phyloP scores from a whole-genome alignment of 2,113 vertebrate species.

The Eupsittula cactorum region DNA sequence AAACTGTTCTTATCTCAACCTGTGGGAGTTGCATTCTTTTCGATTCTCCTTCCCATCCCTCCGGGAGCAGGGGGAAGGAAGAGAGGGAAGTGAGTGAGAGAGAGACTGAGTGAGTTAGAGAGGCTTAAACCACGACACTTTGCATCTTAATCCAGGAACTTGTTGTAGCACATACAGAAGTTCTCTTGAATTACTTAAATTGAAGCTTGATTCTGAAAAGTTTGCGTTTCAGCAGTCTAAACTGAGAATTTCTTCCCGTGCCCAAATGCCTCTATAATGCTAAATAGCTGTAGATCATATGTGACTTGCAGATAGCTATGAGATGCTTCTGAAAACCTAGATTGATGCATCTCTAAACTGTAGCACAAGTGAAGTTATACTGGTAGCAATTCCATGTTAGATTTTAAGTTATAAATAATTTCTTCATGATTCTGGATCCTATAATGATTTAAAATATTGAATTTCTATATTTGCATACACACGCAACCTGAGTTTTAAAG shows the following conservation, averaged over 20 bases:
- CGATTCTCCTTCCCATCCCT: too few species aligned
- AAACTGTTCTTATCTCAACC: too few species aligned
- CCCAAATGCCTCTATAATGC: neutral
- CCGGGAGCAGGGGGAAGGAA: too few species aligned
- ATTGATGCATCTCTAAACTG: neutral
- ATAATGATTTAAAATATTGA: neutral
- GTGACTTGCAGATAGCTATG: neutral
- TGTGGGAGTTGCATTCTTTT: too few species aligned
- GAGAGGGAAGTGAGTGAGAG: too few species aligned
- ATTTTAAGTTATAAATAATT: neutral
- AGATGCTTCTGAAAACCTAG: neutral
- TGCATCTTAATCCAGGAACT: neutral
- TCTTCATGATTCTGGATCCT: neutral
- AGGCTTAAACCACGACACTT: neutral
- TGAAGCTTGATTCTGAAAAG: neutral
- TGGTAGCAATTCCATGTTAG: neutral
- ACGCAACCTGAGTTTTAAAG: rapidly evolving
- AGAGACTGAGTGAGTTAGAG: too few species aligned
- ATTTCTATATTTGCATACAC: neutral
- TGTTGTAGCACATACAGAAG: neutral
- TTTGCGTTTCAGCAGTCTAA: neutral
- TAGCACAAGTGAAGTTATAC: neutral
- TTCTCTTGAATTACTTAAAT: neutral
- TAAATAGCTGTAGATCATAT: neutral
- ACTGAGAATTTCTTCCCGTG: neutral